phyloP scores from a whole-genome alignment of 2,113 vertebrate genomes.

The Atractosteus spatula region DNA sequence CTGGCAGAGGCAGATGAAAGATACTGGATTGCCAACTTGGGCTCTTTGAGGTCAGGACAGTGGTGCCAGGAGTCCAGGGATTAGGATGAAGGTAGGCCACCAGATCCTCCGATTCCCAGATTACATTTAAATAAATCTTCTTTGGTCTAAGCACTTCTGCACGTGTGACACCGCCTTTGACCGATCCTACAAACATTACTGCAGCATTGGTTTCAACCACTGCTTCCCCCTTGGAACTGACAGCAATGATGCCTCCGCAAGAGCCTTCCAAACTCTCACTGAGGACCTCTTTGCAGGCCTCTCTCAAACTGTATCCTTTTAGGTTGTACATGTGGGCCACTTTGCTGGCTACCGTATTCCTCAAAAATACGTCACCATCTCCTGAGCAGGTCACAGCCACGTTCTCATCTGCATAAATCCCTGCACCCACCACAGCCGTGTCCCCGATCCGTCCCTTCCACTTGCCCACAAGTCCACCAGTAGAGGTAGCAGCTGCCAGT shows the following conservation, averaged over 20 bases:
- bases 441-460: conserved; percentile 68
- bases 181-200: conserved; percentile 66
- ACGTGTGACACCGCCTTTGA: conserved; percentile 43
- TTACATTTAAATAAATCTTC: conserved; percentile 46
- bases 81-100: conserved; percentile 60
- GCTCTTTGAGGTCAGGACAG: conserved; percentile 57
- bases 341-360: conserved; percentile 66
- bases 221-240: conserved; percentile 55
- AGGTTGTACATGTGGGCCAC: conserved; percentile 65
- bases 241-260: conserved; percentile 66
- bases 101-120: conserved; percentile 68
- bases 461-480: conserved; percentile 68
- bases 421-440: conserved; percentile 69
- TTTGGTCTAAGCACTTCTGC: conserved; percentile 60
- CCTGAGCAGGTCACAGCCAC: conserved; percentile 68
- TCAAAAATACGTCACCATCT: conserved; percentile 69
- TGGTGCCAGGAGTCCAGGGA: conserved; percentile 65
- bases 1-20: conserved; percentile 54
- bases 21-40: conserved; percentile 53
- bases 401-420: conserved; percentile 64
- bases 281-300: conserved; percentile 65
- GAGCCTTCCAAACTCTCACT: conserved; percentile 49
- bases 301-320: conserved; percentile 55
- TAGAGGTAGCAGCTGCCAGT: conserved; percentile 68
- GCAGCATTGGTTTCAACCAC: conserved; percentile 64